Evolutionary conservation across 2,113 vertebrate species (phyloP).

Genomic region (Cyprinodon variegatus): DNA sequence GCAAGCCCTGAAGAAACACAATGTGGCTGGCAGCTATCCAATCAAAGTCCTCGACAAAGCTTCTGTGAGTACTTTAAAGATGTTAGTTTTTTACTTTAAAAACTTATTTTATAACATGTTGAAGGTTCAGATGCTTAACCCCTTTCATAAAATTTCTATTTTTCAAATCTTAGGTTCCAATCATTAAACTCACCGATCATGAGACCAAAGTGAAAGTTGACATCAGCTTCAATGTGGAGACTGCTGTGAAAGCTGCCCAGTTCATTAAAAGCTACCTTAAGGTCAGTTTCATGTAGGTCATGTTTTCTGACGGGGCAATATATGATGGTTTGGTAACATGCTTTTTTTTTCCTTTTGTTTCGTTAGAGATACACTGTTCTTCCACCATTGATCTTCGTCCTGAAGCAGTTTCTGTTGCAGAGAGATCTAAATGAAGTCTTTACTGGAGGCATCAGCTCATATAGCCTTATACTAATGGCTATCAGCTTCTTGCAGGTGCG

Average conservation of each 20-base stretch:
- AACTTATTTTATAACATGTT: background rate
- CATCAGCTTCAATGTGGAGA: constrained; percentile 99
- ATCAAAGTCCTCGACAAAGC: constrained; percentile 99
- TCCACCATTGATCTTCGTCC: constrained; percentile 83
- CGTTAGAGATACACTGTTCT: constrained; percentile 82
- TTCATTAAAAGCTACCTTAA: constrained; percentile 96
- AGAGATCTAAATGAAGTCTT: constrained; percentile 85
- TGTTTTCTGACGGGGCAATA: background rate
- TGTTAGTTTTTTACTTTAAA: background rate
- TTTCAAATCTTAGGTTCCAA: constrained; percentile 86
- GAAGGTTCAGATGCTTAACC: background rate
- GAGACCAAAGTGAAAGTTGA: constrained; percentile 97
- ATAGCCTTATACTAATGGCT: constrained; percentile 85
- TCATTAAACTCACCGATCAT: constrained; percentile 98
- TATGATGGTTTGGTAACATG: background rate
- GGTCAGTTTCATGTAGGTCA: constrained; percentile 62
- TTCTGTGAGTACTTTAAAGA: constrained; percentile 81
- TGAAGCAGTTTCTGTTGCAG: constrained; percentile 86
- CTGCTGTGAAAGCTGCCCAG: constrained; percentile 94
- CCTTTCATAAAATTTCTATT: background rate
- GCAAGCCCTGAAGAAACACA: constrained; percentile 91
- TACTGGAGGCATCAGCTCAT: constrained; percentile 85
- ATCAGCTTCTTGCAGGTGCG: constrained; percentile 85
- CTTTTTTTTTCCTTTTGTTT: background rate
- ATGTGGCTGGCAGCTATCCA: constrained; percentile 88